Evolutionary conservation across 2,797 vertebrate species (phyloP).

Genomic region (Tenualosa ilisha): DNA sequence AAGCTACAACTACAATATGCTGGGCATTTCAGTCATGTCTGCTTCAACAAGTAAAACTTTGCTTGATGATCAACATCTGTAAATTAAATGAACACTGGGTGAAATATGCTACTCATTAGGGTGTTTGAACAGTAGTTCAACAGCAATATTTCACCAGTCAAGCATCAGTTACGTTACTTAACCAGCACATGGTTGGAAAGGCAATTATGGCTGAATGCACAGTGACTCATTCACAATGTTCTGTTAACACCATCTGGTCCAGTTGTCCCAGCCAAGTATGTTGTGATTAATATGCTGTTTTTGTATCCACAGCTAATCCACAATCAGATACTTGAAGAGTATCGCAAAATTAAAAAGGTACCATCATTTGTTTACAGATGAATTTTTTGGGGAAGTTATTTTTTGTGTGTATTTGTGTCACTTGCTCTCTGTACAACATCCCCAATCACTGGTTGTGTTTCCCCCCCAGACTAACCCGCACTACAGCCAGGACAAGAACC

Average conservation of each 20-base stretch:
- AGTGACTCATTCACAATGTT: background rate
- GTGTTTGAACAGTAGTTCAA: background rate
- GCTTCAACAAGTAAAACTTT: too few species aligned
- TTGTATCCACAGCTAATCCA: constrained; percentile 85
- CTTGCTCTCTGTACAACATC: background rate
- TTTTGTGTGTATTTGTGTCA: background rate
- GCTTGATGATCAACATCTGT: too few species aligned
- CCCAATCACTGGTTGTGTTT: constrained; percentile 25
- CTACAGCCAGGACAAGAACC: constrained; percentile 97
- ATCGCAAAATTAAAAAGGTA: constrained; percentile 98
- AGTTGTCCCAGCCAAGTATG: background rate
- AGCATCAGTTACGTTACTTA: background rate
- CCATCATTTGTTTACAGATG: background rate
- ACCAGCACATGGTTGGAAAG: constrained; percentile 8
- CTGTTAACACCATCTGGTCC: background rate
- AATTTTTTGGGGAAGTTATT: background rate
- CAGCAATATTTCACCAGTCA: background rate
- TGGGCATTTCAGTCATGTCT: too few species aligned
- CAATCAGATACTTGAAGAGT: constrained; percentile 98
- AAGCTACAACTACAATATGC: too few species aligned
- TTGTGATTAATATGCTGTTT: constrained; percentile 26
- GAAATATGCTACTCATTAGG: background rate
- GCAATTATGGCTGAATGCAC: background rate
- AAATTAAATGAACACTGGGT: background rate
- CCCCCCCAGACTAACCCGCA: constrained; percentile 89